Base-by-base conservation (phyloP, 2,888 invertebrate species). In the Alloscopus bannaensis region DNA sequence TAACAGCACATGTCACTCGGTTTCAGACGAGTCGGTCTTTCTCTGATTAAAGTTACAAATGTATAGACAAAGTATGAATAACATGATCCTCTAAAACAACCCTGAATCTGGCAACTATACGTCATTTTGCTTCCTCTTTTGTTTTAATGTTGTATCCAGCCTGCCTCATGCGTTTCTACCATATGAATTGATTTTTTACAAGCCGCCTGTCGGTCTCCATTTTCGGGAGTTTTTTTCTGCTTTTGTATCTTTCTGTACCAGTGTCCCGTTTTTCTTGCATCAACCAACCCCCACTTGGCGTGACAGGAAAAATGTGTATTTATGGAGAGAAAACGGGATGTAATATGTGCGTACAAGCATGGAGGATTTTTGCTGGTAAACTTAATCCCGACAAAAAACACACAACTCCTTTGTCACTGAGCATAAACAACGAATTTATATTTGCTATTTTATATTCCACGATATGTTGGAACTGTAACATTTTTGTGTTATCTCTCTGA, bases 221-320 rank as follows among this genome's bases (percentile, higher is more conserved):
- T 60, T 20, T 31, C 52, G 18, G 18, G 22, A 40, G n/a, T 29
- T 57, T 60, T 36, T 60, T 60, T 40, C 2, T 47, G n/a, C 60
- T 20, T 29, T n/a, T 8, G 6, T 26, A 24, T 55, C 24, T 55
- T 55, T 20, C 57, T 29, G 16, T 20, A 4, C 40, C 20, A n/a
- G n/a, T n/a, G n/a, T n/a, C n/a, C n/a, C n/a, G n/a, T n/a, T n/a
- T n/a, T n/a, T n/a, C 13, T 29, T 55, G 8, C 57, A 18, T 57
- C 57, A 57, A 57, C 57, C 59, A 26, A 60, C 60, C 60, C 60
- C 60, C 60, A 60, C 36, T 36, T 36, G 60, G 36, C 22, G 31
- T 60, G 36, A 36, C 36, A 60, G 36, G 2, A 20, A 60, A 60
- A 36, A 60, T 36, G 20, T 60, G 60, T 60, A 13, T 6, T 28